Evolutionary conservation across 2,797 vertebrate genomes (phyloP), one percentile per base, ranked within the genome.

Genomic region (Saxicola maurus): DNA sequence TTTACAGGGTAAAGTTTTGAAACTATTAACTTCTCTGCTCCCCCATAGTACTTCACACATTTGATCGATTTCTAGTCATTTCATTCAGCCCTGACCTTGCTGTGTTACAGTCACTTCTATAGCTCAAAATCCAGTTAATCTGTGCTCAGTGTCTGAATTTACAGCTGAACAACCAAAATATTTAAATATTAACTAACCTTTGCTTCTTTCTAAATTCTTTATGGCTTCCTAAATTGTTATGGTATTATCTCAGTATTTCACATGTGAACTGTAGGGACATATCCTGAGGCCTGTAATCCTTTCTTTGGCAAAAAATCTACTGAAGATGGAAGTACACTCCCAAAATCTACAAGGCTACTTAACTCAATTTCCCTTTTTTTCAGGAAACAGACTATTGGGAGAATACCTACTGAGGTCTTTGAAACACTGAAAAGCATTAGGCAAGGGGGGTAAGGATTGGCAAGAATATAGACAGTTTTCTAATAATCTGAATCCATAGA

Each of bases 21-120:
- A 91, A 91, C 38, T 4, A 89, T 93, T 87, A 90, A 90, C 79
- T 94, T 85, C 93, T 73, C 87, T 86, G 73, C 43, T 86, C 64
- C 85, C 83, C 79, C 66, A 38, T 4, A 81, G 92, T 46, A 92
- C 79, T 86, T 87, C 48, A 3, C 73, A 64, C 60, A 89, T 93
- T 25, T 81, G 56, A 90, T 87, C 12, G 49, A 95, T 94, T 81
- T 89, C 69, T 72, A 49, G 92, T 90, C 87, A 67, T 91, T 93
- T 75, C 60, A 51, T 66, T 89, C 82, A 81, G 93, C 66, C 82
- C 94, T 93, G 94, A 95, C 95, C 87, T 95, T 94, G 92, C 85
- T 87, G 69, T 49, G 45, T 71, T 87, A 73, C 60, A 76, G 73
- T 78, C n/a, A 81, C 64, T 91, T 76, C 90, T 92, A 40, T 23